Conservation (phyloP, 2,113 vertebrate genomes). For the Serinus canaria region DNA sequence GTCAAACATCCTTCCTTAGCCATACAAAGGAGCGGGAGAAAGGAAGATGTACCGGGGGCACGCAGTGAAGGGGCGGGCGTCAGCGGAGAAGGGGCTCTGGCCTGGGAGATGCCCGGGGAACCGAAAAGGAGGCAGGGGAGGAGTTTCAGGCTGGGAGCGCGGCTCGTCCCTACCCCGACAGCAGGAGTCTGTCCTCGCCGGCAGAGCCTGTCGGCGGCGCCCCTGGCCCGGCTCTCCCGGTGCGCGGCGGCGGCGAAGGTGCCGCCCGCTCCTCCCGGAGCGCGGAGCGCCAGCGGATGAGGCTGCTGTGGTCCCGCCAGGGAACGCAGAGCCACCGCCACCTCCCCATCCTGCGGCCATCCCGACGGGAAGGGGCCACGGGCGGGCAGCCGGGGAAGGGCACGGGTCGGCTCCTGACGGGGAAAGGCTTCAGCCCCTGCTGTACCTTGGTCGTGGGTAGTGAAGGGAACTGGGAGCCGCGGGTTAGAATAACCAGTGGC, state of each 20-base stretch:
- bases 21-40: neutral
- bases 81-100: neutral
- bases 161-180: constrained; percentile 61
- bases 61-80: no score
- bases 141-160: no score
- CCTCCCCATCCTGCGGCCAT: constrained; percentile 46
- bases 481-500: neutral
- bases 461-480: neutral
- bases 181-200: constrained; percentile 69
- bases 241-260: neutral
- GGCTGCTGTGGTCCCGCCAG: constrained; percentile 4
- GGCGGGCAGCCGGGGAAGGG: no score
- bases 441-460: accelerated
- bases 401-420: neutral
- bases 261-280: neutral
- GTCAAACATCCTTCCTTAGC: neutral
- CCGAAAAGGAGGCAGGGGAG: neutral
- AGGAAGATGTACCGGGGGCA: no score
- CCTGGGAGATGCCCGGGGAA: neutral
- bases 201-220: constrained; percentile 51
- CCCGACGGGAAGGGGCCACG: neutral
- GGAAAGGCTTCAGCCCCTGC: neutral
- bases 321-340: constrained; percentile 60
- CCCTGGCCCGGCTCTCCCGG: constrained; percentile 14
- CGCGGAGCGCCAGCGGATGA: no score